Evolutionary conservation across 2,888 invertebrate genomes (phyloP), one percentile per base, ranked within the genome.

Genomic region (Dryococelus australis): DNA sequence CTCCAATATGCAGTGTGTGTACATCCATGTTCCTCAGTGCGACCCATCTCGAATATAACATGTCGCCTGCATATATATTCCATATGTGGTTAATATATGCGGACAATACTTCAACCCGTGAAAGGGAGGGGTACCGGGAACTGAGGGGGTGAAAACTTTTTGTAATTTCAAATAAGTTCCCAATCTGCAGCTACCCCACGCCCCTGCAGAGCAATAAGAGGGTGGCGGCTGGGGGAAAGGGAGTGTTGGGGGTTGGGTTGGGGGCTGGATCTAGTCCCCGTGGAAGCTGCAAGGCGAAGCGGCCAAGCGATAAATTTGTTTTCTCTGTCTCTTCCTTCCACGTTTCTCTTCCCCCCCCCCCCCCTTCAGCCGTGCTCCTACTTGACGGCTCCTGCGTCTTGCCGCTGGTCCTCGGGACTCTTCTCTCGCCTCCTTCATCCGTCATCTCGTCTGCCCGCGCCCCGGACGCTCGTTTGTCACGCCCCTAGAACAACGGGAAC

Each of bases 281-380:
- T 83, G 43, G 83, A 43, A 83, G 83, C 28, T 83, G 83, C 83
- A 28, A 43, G 83, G 83, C 83, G 83, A 83, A 24, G 83, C 83
- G 83, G 83, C 83, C 83, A 83, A 83, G 83, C 83, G 83, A 83
- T 83, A 83, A 83, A 83, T 83, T 83, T 83, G 83, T 83, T 83
- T 43, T 83, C 28, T 83, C 24, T 35, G 35, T 43, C 83, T 83
- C 83, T 83, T 83, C 83, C 24, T 83, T 28, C 83, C 83, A 43
- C 83, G 16, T 9, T 83, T 83, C 43, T 83, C 43, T 83, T 83
- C 43, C 83, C 28, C 35, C 28, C 83, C 80, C 80, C 13, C 28
- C 80, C 10, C n/a, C 24, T 6, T 26, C 80, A 27, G 0, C 35
- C 35, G 2, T 4, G 35, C 1, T 35, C 35, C 35, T 35, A 1